Evolutionary conservation across 1,140 invertebrate genomes (phyloP).

Genomic region (Penaeus vannamei): DNA sequence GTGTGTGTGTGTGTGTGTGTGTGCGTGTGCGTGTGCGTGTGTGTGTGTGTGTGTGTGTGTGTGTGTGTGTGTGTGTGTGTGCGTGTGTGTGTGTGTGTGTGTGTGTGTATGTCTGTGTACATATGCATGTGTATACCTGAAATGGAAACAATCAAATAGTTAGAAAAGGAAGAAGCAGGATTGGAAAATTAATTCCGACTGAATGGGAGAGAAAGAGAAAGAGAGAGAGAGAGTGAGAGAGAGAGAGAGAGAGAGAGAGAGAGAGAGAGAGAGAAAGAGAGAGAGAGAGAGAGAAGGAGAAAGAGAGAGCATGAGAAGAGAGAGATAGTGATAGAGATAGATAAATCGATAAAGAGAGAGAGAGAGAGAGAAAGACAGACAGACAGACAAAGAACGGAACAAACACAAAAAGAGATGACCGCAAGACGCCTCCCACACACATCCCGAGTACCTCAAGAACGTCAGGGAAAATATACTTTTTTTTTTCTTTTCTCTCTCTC

Average conservation of each 20-base stretch:
- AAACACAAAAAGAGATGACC: too few species aligned
- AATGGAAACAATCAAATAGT: not conserved
- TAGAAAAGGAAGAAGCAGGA: not conserved
- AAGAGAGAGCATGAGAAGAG: not conserved
- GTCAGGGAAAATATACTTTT: too few species aligned
- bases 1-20: too few species aligned
- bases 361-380: not conserved
- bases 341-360: not conserved
- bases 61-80: too few species aligned
- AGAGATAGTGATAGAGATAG: too few species aligned
- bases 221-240: not conserved
- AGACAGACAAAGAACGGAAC: too few species aligned
- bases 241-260: not conserved
- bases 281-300: constrained; percentile 5
- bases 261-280: constrained; percentile 12
- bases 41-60: too few species aligned
- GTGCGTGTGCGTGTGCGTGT: too few species aligned
- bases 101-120: too few species aligned
- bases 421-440: too few species aligned
- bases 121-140: not conserved
- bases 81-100: not conserved
- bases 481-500: too few species aligned
- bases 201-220: not conserved
- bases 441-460: too few species aligned
- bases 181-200: not conserved